Conservation (phyloP, 2,113 vertebrate genomes). For the Pterocles burchelli region DNA sequence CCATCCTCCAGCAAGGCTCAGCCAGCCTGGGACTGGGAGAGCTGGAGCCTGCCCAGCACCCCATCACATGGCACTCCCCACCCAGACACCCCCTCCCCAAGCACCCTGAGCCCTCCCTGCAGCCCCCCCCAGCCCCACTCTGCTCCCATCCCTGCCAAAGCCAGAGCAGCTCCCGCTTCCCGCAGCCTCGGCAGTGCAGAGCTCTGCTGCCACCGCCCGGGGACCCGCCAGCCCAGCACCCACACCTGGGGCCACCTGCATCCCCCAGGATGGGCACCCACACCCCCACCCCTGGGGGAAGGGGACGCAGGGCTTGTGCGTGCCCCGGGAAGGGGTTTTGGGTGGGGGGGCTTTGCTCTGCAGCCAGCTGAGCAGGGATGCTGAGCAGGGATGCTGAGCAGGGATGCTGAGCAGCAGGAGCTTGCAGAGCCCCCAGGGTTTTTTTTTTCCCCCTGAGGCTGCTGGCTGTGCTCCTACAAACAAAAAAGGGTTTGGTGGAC, state of each 20-base stretch:
- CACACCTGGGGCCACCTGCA: too few species aligned
- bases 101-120: background rate
- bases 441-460: background rate
- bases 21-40: too few species aligned
- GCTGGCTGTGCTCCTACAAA: background rate
- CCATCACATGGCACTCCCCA: too few species aligned
- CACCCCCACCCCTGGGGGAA: background rate
- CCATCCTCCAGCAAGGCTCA: too few species aligned
- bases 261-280: background rate
- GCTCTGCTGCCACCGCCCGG: conserved; percentile 50
- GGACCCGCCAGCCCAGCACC: background rate
- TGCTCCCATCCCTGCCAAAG: too few species aligned
- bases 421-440: background rate
- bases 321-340: background rate
- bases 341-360: rapidly evolving
- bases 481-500: rapidly evolving
- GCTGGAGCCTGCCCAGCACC: too few species aligned
- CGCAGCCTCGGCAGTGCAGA: background rate
- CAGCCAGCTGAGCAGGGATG: background rate
- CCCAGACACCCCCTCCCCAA: too few species aligned
- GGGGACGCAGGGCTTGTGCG: background rate
- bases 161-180: too few species aligned
- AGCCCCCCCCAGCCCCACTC: too few species aligned
- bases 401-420: background rate
- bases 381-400: background rate